Conservation (phyloP, 2,888 invertebrate genomes). For the Acleris cristana region DNA sequence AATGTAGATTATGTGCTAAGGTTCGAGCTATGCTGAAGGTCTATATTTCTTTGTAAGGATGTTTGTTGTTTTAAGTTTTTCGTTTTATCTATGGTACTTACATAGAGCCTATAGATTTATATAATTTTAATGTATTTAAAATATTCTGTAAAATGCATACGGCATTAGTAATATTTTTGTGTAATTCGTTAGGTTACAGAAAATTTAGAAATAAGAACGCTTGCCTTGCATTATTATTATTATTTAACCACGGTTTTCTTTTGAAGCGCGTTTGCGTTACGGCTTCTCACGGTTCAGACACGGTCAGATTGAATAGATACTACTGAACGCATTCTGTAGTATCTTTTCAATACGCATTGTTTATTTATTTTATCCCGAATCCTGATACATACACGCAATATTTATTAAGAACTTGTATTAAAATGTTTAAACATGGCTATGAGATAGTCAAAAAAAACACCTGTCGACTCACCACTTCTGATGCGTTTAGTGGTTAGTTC, state of each 20-base stretch:
- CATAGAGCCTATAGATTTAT: slow-evolving; percentile 12
- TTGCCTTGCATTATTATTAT: slow-evolving; percentile 33
- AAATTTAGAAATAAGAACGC: slow-evolving; percentile 28
- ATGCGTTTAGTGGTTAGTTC: too few relatives aligned
- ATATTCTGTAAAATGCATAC: slow-evolving; percentile 14
- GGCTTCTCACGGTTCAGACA: background rate
- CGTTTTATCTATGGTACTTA: slow-evolving; percentile 6
- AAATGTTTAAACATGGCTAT: too few relatives aligned
- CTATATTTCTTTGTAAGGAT: slow-evolving; percentile 12
- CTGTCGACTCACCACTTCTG: too few relatives aligned
- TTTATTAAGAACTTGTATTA: too few relatives aligned
- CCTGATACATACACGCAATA: background rate
- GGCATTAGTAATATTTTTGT: slow-evolving; percentile 18
- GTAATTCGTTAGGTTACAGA: slow-evolving; percentile 15
- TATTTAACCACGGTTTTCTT: slow-evolving; percentile 13
- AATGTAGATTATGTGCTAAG: slow-evolving; percentile 21
- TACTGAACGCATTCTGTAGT: background rate
- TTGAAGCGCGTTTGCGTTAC: background rate
- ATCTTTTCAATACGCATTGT: slow-evolving; percentile 3
- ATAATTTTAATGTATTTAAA: slow-evolving; percentile 16
- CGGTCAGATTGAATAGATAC: background rate
- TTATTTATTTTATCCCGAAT: slow-evolving; percentile 7
- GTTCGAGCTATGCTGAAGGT: slow-evolving; percentile 5
- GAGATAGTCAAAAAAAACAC: too few relatives aligned
- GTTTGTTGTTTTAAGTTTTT: slow-evolving; percentile 17